Evolutionary conservation across 2,888 invertebrate species (phyloP).

Genomic region (Bombylius discolor): DNA sequence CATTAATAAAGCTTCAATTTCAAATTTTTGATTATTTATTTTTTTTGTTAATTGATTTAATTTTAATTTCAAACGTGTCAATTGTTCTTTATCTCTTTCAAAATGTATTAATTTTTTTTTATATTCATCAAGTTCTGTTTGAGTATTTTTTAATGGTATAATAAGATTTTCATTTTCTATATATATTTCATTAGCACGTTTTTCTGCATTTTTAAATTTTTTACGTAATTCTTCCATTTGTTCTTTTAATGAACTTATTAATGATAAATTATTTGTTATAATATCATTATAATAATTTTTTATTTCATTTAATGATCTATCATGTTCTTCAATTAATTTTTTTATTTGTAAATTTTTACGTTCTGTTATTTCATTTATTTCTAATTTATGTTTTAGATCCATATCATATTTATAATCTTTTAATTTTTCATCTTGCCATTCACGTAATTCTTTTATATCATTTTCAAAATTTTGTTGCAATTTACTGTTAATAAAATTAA

Average conservation of each 20-base stretch:
- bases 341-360: constrained; percentile 79
- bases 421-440: constrained; percentile 47
- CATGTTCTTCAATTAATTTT: constrained; percentile 68
- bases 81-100: constrained; percentile 67
- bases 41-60: constrained; percentile 38
- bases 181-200: constrained; percentile 41
- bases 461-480: constrained; percentile 50
- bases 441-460: constrained; percentile 50
- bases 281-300: constrained; percentile 94
- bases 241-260: constrained; percentile 82
- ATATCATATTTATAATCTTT: constrained; percentile 56
- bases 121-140: constrained; percentile 56
- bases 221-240: constrained; percentile 64
- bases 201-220: constrained; percentile 65
- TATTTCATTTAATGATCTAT: constrained; percentile 73
- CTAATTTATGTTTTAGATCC: constrained; percentile 61
- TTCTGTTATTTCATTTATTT: constrained; percentile 81
- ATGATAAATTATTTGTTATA: constrained; percentile 78
- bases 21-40: constrained; percentile 47
- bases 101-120: constrained; percentile 70
- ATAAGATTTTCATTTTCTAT: constrained; percentile 60
- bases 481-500: constrained; percentile 33
- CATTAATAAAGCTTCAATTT: constrained; percentile 56
- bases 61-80: constrained; percentile 38
- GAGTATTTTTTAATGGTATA: constrained; percentile 58